Conservation (phyloP, 2,888 invertebrate species). For the Euproctis similis region DNA sequence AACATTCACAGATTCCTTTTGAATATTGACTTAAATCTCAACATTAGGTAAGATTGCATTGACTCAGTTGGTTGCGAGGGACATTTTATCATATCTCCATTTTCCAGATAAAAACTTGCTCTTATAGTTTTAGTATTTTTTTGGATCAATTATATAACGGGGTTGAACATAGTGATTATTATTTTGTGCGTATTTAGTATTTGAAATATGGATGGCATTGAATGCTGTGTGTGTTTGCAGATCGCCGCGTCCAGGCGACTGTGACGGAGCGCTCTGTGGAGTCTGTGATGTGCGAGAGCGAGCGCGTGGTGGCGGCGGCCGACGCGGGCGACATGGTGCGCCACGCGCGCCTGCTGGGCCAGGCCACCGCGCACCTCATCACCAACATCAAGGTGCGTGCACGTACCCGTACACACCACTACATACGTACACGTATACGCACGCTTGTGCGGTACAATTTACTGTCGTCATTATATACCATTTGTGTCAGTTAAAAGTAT, state of each 20-base stretch:
- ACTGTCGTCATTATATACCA: no score
- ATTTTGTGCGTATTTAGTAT: no score
- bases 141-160: no score
- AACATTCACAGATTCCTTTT: no score
- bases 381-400: slow-evolving; percentile 88
- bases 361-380: slow-evolving; percentile 95
- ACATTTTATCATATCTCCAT: no score
- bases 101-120: no score
- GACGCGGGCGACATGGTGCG: slow-evolving; percentile 96
- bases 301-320: slow-evolving; percentile 88
- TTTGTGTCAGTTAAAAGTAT: no score
- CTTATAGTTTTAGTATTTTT: no score
- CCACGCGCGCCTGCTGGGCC: slow-evolving; percentile 92
- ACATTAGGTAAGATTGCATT: no score
- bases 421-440: neutral
- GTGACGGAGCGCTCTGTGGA: slow-evolving; percentile 89
- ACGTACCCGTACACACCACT: neutral
- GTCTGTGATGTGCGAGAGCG: slow-evolving; percentile 91
- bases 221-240: slow-evolving; percentile 36
- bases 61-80: no score
- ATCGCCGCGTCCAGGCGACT: slow-evolving; percentile 78
- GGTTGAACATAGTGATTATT: neutral
- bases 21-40: no score
- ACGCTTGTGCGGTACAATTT: neutral
- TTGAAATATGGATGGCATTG: no score